phyloP scores from a whole-genome alignment of 1,140 invertebrate species.

The Mylabris phalerata region DNA sequence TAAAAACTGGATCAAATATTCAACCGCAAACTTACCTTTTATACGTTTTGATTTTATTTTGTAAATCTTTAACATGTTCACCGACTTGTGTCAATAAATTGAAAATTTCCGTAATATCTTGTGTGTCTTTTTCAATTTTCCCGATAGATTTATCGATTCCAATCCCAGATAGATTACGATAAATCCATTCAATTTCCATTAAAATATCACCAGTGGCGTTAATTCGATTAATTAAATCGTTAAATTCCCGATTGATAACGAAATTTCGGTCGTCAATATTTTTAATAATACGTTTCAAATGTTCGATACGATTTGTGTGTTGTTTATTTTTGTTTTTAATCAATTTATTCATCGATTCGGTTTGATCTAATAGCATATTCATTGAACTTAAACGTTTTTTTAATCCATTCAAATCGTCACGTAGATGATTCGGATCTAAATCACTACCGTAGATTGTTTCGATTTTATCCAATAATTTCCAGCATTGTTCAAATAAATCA shows the following conservation, averaged over 20 bases:
- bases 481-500: constrained; percentile 20
- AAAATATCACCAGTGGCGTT: constrained; percentile 1
- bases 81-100: not conserved
- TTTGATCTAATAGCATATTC: not conserved
- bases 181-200: not conserved
- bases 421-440: constrained; percentile 12
- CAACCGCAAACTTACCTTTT: not conserved
- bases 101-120: not conserved
- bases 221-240: constrained; percentile 9
- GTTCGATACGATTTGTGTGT: constrained; percentile 17
- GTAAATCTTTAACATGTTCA: constrained; percentile 11
- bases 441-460: constrained; percentile 15
- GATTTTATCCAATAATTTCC: constrained; percentile 17
- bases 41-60: constrained; percentile 19
- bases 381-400: constrained; percentile 26
- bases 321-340: constrained; percentile 21
- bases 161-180: not conserved
- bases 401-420: constrained; percentile 16
- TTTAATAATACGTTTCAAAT: constrained; percentile 13
- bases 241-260: constrained; percentile 18
- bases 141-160: not conserved
- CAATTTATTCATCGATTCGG: not conserved
- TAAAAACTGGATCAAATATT: too few relatives aligned
- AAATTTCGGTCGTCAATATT: constrained; percentile 7
- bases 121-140: not conserved